phyloP scores from a whole-genome alignment of 2,888 invertebrate genomes.

The Caenorhabditis sp. region DNA sequence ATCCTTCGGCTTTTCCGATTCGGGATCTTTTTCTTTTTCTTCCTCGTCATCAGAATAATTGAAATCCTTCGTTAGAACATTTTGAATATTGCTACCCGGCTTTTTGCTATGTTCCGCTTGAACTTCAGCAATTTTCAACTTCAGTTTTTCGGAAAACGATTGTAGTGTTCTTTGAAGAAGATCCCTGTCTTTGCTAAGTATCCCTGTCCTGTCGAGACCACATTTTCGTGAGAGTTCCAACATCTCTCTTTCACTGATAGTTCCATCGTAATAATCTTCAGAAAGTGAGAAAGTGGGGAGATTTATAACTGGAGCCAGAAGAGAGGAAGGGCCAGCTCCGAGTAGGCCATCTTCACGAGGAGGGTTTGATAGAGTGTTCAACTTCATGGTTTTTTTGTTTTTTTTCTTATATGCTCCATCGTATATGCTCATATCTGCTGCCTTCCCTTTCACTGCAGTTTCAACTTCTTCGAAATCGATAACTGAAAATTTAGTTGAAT shows the following conservation, averaged over 20 bases:
- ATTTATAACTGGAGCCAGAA: conserved; percentile 9
- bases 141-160: conserved; percentile 23
- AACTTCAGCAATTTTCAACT: conserved; percentile 4
- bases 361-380: conserved; percentile 23
- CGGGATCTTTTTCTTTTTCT: conserved; percentile 70
- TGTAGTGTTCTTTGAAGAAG: conserved; percentile 55
- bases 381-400: background rate
- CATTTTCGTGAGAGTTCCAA: conserved; percentile 47
- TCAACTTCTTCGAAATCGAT: conserved; percentile 78
- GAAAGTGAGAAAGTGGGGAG: conserved; percentile 49
- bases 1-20: conserved; percentile 25
- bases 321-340: conserved; percentile 40
- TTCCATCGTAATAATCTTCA: conserved; percentile 51
- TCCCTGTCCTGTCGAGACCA: conserved; percentile 49
- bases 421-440: conserved; percentile 79
- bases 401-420: conserved; percentile 53
- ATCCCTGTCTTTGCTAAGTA: conserved; percentile 50
- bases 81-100: conserved; percentile 64
- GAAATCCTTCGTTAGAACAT: conserved; percentile 78
- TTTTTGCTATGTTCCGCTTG: conserved; percentile 7
- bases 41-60: conserved; percentile 82
- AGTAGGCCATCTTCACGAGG: conserved; percentile 44
- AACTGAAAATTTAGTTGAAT: conserved; percentile 55
- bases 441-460: conserved; percentile 76
- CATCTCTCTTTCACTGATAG: conserved; percentile 69